Evolutionary conservation across 2,888 invertebrate genomes (phyloP).

Genomic region (Sinelater perroti): DNA sequence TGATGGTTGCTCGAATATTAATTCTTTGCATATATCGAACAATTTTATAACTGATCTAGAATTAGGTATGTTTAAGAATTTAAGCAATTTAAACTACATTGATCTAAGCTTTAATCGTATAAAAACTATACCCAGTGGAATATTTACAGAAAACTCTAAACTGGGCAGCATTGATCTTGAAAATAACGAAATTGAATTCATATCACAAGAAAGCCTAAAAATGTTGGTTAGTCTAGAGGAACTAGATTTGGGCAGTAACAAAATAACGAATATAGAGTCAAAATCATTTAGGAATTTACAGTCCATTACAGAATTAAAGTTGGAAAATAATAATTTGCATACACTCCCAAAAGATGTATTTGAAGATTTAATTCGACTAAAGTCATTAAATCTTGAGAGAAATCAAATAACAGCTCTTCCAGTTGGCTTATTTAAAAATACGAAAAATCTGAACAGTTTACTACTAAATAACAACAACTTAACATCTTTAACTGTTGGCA

Average conservation of each 20-base stretch:
- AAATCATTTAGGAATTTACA: background rate
- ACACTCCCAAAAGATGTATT: too few relatives aligned
- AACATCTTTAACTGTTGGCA: too few relatives aligned
- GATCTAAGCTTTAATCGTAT: constrained; percentile 5
- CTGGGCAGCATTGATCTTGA: background rate
- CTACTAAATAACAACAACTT: too few relatives aligned
- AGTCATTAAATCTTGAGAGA: too few relatives aligned
- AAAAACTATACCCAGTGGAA: constrained; percentile 1
- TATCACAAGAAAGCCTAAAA: background rate
- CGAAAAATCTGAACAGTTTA: too few relatives aligned
- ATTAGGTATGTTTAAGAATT: background rate
- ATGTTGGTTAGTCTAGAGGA: background rate
- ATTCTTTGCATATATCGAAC: background rate
- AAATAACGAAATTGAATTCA: constrained; percentile 2
- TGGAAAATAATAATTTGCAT: constrained; percentile 20
- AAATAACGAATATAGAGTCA: constrained; percentile 11
- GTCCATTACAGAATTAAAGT: background rate
- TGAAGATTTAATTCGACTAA: too few relatives aligned
- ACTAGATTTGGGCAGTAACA: constrained; percentile 2
- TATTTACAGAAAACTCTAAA: background rate
- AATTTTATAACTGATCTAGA: constrained; percentile 8
- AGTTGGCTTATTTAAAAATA: too few relatives aligned
- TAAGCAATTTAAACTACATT: background rate
- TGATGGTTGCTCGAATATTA: background rate
- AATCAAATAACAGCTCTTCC: too few relatives aligned